Conservation (phyloP, 2,888 invertebrate genomes). For the Oxycera nigricornis region DNA sequence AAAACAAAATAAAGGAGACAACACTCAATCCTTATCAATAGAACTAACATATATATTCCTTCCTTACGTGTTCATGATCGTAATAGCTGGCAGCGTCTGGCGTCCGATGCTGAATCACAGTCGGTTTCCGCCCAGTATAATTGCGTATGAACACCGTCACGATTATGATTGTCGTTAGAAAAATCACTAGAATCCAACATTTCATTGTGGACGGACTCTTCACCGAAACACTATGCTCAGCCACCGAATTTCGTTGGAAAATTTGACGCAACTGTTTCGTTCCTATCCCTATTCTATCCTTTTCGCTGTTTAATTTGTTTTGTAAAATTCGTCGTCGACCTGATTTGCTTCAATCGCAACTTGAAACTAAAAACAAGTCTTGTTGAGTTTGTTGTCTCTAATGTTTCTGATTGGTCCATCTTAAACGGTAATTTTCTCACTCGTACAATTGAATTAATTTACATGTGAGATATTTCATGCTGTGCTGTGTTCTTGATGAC, state of each 20-base stretch:
- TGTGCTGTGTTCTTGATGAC: not conserved
- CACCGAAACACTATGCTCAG: too few relatives aligned
- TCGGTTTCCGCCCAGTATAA: slow-evolving; percentile 61
- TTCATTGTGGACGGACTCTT: too few relatives aligned
- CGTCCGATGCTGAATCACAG: slow-evolving; percentile 74
- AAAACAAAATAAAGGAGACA: slow-evolving; percentile 42
- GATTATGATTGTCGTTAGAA: not conserved
- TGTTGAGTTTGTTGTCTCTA: not conserved
- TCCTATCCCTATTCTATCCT: too few relatives aligned
- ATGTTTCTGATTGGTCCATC: slow-evolving; percentile 20
- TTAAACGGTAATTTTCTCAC: slow-evolving; percentile 39
- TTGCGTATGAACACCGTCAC: slow-evolving; percentile 53
- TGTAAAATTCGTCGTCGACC: slow-evolving; percentile 13
- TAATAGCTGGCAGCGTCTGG: slow-evolving; percentile 90
- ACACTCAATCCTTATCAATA: not conserved
- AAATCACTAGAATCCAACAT: slow-evolving; percentile 10
- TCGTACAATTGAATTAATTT: slow-evolving; percentile 38
- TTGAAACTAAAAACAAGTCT: slow-evolving; percentile 16
- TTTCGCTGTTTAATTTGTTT: too few relatives aligned
- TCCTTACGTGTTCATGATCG: slow-evolving; percentile 86
- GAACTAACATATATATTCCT: too few relatives aligned
- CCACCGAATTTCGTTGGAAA: too few relatives aligned
- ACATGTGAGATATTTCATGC: slow-evolving; percentile 9
- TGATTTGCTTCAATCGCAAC: slow-evolving; percentile 31
- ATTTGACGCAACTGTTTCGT: too few relatives aligned